These are phyloP conservation scores for Cremastobaeus sp. DNA, from an alignment of 2,888 invertebrate species.

Conservation along the genomic window DNA sequence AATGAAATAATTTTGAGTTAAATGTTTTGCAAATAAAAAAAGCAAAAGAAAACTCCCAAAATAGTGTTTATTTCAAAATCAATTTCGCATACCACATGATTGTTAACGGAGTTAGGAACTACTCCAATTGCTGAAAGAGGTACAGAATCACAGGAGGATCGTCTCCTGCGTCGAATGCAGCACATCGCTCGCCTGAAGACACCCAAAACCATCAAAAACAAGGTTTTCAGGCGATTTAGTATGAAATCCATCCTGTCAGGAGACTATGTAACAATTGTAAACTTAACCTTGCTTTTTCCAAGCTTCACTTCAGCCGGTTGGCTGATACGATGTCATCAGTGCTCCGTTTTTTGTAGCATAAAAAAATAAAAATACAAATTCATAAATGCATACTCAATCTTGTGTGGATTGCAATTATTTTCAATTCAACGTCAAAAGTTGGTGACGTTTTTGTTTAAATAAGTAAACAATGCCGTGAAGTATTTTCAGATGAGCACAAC, in stretches of 20 bases:
- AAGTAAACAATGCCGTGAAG: too few species aligned
- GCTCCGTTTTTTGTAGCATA: too few species aligned
- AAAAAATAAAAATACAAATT: too few species aligned
- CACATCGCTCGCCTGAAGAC: conserved; percentile 82
- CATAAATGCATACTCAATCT: too few species aligned
- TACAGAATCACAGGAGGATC: conserved; percentile 80
- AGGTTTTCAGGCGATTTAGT: conserved; percentile 80
- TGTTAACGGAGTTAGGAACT: conserved; percentile 73
- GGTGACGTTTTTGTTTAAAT: too few species aligned
- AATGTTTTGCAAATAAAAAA: background rate
- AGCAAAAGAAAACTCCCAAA: background rate
- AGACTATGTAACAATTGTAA: background rate
- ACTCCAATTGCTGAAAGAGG: conserved; percentile 81
- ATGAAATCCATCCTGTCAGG: conserved; percentile 78
- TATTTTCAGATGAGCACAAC: too few species aligned
- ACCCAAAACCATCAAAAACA: conserved; percentile 80
- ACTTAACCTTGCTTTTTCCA: conserved; percentile 39
- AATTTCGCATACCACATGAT: conserved; percentile 15
- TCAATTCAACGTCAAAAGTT: too few species aligned
- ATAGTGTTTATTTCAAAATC: conserved; percentile 4
- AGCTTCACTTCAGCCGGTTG: background rate
- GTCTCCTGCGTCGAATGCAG: conserved; percentile 81
- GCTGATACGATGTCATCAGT: background rate
- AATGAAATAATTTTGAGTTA: background rate
- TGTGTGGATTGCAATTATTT: too few species aligned